Base-by-base conservation (phyloP, 2,113 vertebrate species). In the Periophthalmodon schlosseri region DNA sequence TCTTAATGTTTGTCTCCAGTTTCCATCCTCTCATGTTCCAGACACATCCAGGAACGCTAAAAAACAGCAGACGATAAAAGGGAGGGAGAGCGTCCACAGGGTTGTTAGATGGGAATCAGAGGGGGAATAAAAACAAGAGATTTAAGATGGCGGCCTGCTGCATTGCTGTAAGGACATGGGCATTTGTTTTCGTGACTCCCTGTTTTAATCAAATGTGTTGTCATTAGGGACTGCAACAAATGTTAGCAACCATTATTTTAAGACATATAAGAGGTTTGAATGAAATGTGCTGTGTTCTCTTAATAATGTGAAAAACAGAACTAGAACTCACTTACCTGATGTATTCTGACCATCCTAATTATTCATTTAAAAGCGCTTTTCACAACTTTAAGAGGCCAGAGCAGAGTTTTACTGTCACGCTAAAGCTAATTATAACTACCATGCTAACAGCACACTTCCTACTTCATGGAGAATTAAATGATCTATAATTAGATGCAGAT, bases 1-100 rank as follows among this genome's bases (percentile, higher is more conserved):
- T 78, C 9, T 83, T 77, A 58, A 82, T 82, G 68, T 86, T 87
- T 78, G 78, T 33, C 49, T 80, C 75, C 47, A 39, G 36, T 85
- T 84, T 86, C 73, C 80, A 75, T 82, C 76, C 76, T 83, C 86
- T 88, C 78, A 75, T 77, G 82, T 83, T 79, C 74, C 78, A 70
- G 12, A 69, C 72, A 75, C 81, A 84, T 34, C 81, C 79, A 73
- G 81, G 76, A 74, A 78, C 66, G 70, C 76, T 54, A 67, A 66
- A 84, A 78, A 79, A 49, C 64, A 73, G 58, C 33, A 74, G 76
- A 33, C 60, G 60, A 80, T 86, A 80, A 87, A 88, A 85, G 72
- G 70, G 75, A 79, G 72, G 74, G 73, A 80, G 84, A 50, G 63
- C 68, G 75, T 77, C 78, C 79, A 61, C 73, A 46, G 57, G 54